Percentiles rank a stretch among this genome's conserved stretches.
phyloP scores from a whole-genome alignment of 2,113 vertebrate species.

The Charadrius vociferus region DNA sequence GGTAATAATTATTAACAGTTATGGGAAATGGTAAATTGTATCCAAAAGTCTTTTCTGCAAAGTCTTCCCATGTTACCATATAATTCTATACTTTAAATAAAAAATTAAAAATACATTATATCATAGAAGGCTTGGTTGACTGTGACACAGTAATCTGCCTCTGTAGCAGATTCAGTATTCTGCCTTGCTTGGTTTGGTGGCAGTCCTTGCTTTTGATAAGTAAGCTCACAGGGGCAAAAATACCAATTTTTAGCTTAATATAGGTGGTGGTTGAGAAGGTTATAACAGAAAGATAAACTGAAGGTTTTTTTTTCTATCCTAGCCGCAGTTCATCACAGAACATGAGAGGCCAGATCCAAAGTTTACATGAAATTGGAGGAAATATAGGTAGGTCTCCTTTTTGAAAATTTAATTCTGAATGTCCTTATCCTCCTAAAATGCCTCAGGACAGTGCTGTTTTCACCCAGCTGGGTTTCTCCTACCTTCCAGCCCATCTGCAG shows the following conservation, averaged over 20 bases:
- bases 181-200: not conserved
- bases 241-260: not conserved
- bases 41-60: not conserved
- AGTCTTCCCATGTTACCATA: not conserved
- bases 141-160: not conserved
- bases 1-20: not conserved
- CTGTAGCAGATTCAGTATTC: not conserved
- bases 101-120: not conserved
- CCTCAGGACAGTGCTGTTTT: not conserved
- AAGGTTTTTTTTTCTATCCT: conserved; percentile 3
- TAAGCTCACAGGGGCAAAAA: not conserved
- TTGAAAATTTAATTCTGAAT: not conserved
- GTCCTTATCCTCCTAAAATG: not conserved
- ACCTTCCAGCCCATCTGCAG: not conserved
- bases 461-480: not conserved
- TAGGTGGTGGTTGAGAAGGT: not conserved
- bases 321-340: conserved; percentile 67
- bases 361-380: conserved; percentile 88
- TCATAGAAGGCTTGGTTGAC: not conserved
- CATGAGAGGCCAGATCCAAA: conserved; percentile 77
- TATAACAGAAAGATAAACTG: not conserved
- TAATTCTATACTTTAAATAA: not conserved
- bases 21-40: not conserved
- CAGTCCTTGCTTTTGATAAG: not conserved
- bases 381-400: conserved; percentile 83